Evolutionary conservation across 23 tunicate genomes (phyloP).

Genomic region (Corella eumyota): DNA sequence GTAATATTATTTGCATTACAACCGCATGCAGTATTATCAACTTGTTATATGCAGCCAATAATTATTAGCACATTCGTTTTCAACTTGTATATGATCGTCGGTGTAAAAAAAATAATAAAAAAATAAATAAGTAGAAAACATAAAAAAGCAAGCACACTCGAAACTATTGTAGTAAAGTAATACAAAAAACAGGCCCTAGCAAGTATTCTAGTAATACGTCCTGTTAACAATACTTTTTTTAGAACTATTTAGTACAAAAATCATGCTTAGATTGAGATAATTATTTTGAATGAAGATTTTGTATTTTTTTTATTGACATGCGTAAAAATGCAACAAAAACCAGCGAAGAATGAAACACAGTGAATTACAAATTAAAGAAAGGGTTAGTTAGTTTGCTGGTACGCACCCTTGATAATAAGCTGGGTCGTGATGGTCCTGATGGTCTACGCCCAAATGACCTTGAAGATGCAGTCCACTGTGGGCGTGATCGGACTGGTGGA

Average conservation of each 20-base stretch:
- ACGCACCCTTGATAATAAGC: constrained; percentile 92
- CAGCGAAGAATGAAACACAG: too few relatives aligned
- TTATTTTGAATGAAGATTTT: background rate
- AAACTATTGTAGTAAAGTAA: background rate
- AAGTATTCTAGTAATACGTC: constrained; percentile 2
- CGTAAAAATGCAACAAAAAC: too few relatives aligned
- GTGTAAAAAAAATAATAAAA: background rate
- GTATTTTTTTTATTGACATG: too few relatives aligned
- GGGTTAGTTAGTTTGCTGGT: constrained; percentile 46
- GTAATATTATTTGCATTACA: background rate
- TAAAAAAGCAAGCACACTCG: background rate
- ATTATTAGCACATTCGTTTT: background rate
- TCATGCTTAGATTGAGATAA: background rate
- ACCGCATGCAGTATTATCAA: background rate
- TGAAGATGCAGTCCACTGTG: constrained; percentile 27
- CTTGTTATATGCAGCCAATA: background rate
- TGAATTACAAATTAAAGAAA: background rate
- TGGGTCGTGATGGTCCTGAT: constrained; percentile 37
- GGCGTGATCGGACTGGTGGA: constrained; percentile 25
- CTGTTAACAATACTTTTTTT: background rate
- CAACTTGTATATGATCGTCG: background rate
- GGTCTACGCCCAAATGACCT: constrained; percentile 15
- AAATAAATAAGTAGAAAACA: constrained; percentile 2
- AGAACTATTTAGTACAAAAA: background rate
- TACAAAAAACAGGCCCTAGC: background rate